Evolutionary conservation across 2,888 invertebrate genomes (phyloP), one percentile per base, ranked within the genome.

Genomic region (Cactoblastis cactorum): DNA sequence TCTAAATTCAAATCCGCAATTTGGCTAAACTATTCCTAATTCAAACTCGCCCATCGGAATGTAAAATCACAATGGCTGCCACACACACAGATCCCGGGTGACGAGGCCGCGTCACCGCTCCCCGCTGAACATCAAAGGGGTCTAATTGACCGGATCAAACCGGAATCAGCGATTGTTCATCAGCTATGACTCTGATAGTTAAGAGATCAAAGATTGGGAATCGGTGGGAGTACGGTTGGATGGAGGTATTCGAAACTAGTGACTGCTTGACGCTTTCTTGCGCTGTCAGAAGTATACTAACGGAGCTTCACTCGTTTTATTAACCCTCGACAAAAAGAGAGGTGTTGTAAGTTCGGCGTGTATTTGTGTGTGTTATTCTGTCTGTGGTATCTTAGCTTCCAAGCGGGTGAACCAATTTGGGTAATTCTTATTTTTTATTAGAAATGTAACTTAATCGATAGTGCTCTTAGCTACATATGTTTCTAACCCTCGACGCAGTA

Each of bases 111-210:
- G 41, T 41, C 41, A 41, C 28, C 28, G 28, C 28, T 28, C 28
- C 9, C 28, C 28, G 28, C 41, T 41, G 46, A 19, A 35, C 47
- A 38, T 48, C 47, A 48, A 37, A 48, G 47, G 24, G 37, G 24
- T 15, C n/a, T 48, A 48, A 48, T 48, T 48, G 47, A 48, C 47
- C 32, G 38, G 49, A 49, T 49, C 28, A 43, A 24, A 15, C 28
- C 17, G 14, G 28, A 43, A 43, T 43, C 28, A 43, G 43, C 41
- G 41, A 41, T 41, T 41, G 41, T 41, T 41, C 41, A 41, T 41
- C 41, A 41, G 41, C 17, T 28, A 28, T 28, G 43, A 43, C 43
- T 28, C 28, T 43, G 43, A 43, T 43, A 43, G 43, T 43, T 43
- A 1, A 43, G 28, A 28, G 43, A 43, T 43, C 43, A 43, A 43